Percentiles rank a stretch among this genome's conserved stretches.
phyloP scores from a whole-genome alignment of 2,888 invertebrate genomes.

The Drosophila melanosoma region DNA sequence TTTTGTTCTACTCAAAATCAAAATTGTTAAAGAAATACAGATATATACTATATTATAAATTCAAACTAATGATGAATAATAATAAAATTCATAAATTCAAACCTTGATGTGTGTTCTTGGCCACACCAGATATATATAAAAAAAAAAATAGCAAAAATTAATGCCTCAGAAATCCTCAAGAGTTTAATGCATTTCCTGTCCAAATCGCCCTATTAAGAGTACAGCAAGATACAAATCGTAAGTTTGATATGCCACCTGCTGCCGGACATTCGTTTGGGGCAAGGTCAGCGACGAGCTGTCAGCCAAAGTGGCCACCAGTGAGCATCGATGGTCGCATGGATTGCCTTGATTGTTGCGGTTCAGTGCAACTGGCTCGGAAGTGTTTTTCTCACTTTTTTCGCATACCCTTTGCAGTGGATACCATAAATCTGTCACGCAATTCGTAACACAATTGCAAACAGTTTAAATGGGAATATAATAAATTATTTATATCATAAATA shows the following conservation, averaged over 20 bases:
- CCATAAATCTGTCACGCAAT: neutral
- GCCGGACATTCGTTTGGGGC: slow-evolving; percentile 25
- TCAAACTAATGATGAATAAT: no score
- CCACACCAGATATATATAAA: neutral
- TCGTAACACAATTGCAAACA: neutral
- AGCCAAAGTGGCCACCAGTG: slow-evolving; percentile 36
- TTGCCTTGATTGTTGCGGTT: slow-evolving; percentile 74
- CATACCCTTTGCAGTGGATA: neutral
- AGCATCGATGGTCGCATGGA: slow-evolving; percentile 38
- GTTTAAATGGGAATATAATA: neutral
- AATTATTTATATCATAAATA: neutral
- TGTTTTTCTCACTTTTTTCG: slow-evolving; percentile 11
- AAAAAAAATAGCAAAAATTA: neutral
- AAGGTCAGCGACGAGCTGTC: slow-evolving; percentile 50
- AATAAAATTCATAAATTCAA: no score
- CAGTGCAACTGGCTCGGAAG: slow-evolving; percentile 68
- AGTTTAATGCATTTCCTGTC: slow-evolving; percentile 46
- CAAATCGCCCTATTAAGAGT: slow-evolving; percentile 1
- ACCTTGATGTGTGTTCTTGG: neutral
- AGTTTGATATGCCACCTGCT: slow-evolving; percentile 13
- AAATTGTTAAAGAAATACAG: no score
- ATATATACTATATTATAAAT: no score
- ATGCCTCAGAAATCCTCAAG: slow-evolving; percentile 11
- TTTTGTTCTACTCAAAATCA: no score
- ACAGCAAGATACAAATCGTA: slow-evolving; percentile 3